A percentile compares a stretch with the other conserved stretches of the same genome.
Conservation (phyloP, 53 echinoderm and acorn worm genomes). For the Glandiceps talaboti region DNA sequence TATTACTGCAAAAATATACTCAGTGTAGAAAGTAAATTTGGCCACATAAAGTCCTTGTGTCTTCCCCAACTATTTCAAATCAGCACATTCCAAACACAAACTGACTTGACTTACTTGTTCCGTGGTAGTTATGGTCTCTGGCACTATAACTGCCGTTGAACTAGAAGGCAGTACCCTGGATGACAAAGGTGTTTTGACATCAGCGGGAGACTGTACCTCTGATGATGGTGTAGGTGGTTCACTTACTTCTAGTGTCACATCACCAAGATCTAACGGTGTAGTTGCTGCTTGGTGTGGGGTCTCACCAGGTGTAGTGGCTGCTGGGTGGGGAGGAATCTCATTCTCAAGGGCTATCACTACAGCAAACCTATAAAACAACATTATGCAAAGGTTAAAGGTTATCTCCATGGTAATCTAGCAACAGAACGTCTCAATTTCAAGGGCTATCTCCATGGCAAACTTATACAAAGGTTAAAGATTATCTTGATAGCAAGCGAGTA, state of each 20-base stretch:
- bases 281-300: slow-evolving; percentile 55
- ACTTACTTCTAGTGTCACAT: slow-evolving; percentile 25
- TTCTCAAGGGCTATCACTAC: slow-evolving; percentile 71
- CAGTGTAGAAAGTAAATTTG: too few species aligned
- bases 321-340: slow-evolving; percentile 23
- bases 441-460: too few species aligned
- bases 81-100: too few species aligned
- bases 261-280: slow-evolving; percentile 46
- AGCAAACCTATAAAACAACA: slow-evolving; percentile 44
- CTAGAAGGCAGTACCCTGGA: background rate
- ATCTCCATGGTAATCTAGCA: too few species aligned
- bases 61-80: too few species aligned
- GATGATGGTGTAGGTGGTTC: slow-evolving; percentile 9
- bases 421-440: too few species aligned
- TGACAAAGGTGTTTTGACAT: background rate
- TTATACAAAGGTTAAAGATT: too few species aligned
- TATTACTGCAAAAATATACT: too few species aligned
- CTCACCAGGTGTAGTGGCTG: slow-evolving; percentile 58
- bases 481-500: too few species aligned
- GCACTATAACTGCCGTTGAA: slow-evolving; percentile 42
- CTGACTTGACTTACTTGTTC: slow-evolving; percentile 62
- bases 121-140: slow-evolving; percentile 91
- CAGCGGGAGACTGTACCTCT: background rate
- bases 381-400: too few species aligned
- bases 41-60: too few species aligned